Evolutionary conservation across 92 coral and sea anemone species (phyloP).

Genomic region (Galaxea fascicularis): DNA sequence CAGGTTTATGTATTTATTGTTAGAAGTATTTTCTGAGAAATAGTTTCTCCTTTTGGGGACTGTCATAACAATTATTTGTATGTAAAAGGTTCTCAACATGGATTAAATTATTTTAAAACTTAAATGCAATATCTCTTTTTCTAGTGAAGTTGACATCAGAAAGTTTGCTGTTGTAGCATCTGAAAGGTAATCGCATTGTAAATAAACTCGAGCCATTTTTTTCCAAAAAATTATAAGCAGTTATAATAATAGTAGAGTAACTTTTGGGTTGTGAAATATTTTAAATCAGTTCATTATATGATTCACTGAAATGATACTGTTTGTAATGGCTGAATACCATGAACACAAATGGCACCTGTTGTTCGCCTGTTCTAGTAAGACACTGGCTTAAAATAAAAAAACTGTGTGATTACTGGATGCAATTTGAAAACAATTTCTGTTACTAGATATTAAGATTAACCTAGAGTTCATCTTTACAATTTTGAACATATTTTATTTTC

Average conservation of each 20-base stretch:
- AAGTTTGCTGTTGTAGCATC: not conserved
- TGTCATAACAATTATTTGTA: slow-evolving; percentile 2
- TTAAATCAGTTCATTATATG: not conserved
- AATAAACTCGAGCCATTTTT: not conserved
- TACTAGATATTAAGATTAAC: not conserved
- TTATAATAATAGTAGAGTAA: not conserved
- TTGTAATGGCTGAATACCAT: not conserved
- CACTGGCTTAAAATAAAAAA: no score
- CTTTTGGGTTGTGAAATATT: not conserved
- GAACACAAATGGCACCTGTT: not conserved
- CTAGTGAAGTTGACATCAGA: slow-evolving; percentile 6
- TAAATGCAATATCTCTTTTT: not conserved
- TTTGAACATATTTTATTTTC: not conserved
- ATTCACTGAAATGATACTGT: not conserved
- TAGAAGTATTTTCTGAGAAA: not conserved
- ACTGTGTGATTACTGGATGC: not conserved
- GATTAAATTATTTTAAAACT: not conserved
- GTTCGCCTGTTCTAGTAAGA: no score
- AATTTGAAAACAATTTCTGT: not conserved
- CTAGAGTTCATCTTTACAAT: not conserved
- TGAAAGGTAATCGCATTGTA: slow-evolving; percentile 1
- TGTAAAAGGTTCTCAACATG: not conserved
- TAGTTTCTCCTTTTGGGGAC: not conserved
- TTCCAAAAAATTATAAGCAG: not conserved
- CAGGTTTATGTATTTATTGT: not conserved